Evolutionary conservation across 2,888 invertebrate genomes (phyloP).

Genomic region (Campopleginae sp.): DNA sequence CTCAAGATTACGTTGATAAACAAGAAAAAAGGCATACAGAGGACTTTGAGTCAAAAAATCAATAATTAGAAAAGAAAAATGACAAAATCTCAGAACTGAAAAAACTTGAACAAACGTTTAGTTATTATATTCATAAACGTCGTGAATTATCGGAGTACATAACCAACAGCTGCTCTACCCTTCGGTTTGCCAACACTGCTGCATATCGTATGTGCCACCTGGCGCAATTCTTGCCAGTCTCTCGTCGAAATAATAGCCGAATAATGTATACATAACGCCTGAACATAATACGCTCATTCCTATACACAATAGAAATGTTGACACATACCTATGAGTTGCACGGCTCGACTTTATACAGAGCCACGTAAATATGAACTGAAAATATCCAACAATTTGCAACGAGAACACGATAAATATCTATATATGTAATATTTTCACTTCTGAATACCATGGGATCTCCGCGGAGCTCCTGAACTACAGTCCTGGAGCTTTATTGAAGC

Average conservation of each 20-base stretch:
- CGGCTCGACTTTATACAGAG: slow-evolving; percentile 25
- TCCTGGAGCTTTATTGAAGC: background rate
- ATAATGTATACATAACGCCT: slow-evolving; percentile 48
- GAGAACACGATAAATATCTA: slow-evolving; percentile 18
- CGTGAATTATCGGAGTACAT: background rate
- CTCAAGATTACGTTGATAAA: no score
- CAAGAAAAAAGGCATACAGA: background rate
- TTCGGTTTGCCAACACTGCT: slow-evolving; percentile 42
- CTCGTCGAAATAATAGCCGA: slow-evolving; percentile 60
- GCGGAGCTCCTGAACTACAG: background rate
- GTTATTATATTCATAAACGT: background rate
- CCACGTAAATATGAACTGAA: slow-evolving; percentile 50
- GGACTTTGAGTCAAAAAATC: background rate
- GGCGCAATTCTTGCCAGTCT: slow-evolving; percentile 27
- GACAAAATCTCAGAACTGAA: background rate
- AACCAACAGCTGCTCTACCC: slow-evolving; percentile 38
- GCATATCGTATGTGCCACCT: slow-evolving; percentile 49
- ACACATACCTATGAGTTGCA: slow-evolving; percentile 44
- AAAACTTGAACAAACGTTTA: background rate
- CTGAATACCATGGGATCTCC: background rate
- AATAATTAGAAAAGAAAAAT: background rate
- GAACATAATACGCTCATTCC: slow-evolving; percentile 52
- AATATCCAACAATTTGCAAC: slow-evolving; percentile 25
- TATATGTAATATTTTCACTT: background rate
- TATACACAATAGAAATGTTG: slow-evolving; percentile 35